Conservation (phyloP, 1,140 invertebrate species). For the Pygmarrhopalites habei region DNA sequence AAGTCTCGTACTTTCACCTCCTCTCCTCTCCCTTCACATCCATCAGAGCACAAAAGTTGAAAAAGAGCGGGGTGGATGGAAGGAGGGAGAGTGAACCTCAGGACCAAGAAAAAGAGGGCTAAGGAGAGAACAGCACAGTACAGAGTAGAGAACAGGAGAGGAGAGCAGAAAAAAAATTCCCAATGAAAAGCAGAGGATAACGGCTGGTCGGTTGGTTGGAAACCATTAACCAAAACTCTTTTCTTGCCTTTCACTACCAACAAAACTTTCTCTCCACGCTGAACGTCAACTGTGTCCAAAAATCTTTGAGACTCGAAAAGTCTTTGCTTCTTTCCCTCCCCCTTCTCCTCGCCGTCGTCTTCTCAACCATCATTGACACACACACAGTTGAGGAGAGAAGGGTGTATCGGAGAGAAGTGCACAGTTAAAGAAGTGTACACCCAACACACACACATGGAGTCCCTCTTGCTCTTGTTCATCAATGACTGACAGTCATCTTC, state of each 20-base stretch:
- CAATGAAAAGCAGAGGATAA: background rate
- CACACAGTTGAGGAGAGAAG: background rate
- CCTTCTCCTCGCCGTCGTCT: background rate
- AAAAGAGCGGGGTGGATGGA: background rate
- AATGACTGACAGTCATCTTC: slow-evolving; percentile 1
- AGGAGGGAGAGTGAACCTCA: slow-evolving; percentile 3
- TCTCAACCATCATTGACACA: background rate
- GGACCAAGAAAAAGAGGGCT: no score
- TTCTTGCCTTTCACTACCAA: slow-evolving; percentile 4
- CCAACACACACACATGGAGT: no score
- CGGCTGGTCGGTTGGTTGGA: no score
- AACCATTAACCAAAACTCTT: slow-evolving; percentile 6
- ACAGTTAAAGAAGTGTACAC: background rate
- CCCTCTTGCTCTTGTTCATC: no score
- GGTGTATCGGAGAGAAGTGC: background rate
- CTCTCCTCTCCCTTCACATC: background rate
- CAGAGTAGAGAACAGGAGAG: background rate
- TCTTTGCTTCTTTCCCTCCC: background rate
- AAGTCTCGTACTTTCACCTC: background rate
- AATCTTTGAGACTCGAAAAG: background rate
- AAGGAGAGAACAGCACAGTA: background rate
- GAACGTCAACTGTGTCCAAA: background rate
- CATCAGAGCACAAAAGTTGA: background rate
- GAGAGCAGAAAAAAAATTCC: background rate
- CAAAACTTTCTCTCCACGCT: background rate